Conservation (phyloP, 2,797 vertebrate genomes). For the Sebastes vulpes region DNA sequence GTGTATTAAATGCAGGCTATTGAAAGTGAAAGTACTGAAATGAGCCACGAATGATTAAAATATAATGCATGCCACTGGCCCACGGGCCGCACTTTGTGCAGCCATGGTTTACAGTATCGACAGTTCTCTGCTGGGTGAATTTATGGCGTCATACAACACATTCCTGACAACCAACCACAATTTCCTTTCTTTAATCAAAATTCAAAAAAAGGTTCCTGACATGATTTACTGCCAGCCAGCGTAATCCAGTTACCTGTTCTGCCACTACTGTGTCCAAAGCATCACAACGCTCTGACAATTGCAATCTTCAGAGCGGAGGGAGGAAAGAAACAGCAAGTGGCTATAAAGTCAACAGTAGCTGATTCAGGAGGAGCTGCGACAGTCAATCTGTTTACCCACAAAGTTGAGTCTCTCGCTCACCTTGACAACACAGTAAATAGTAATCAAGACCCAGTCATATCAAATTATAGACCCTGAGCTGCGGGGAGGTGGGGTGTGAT, state of each 20-base stretch:
- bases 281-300: conserved; percentile 29
- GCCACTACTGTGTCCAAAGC: conserved; percentile 25
- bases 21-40: background rate
- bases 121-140: background rate
- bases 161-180: conserved; percentile 1
- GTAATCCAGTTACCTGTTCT: conserved; percentile 37
- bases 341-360: conserved; percentile 52
- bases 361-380: conserved; percentile 46
- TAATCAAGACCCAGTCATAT: conserved; percentile 63
- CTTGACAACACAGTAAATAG: conserved; percentile 70
- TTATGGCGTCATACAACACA: conserved; percentile 8
- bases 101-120: background rate
- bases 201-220: conserved; percentile 25
- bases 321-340: conserved; percentile 15
- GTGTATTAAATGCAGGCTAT: background rate
- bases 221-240: conserved; percentile 37
- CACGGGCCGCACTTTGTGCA: background rate
- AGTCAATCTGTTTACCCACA: conserved; percentile 62
- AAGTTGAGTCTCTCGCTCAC: conserved; percentile 50
- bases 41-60: background rate
- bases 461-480: conserved; percentile 58
- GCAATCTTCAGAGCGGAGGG: conserved; percentile 33
- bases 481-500: conserved; percentile 14
- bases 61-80: background rate
- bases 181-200: conserved; percentile 44